phyloP scores from a whole-genome alignment of 2,888 invertebrate species.

The Lasioglossum leucozonium region DNA sequence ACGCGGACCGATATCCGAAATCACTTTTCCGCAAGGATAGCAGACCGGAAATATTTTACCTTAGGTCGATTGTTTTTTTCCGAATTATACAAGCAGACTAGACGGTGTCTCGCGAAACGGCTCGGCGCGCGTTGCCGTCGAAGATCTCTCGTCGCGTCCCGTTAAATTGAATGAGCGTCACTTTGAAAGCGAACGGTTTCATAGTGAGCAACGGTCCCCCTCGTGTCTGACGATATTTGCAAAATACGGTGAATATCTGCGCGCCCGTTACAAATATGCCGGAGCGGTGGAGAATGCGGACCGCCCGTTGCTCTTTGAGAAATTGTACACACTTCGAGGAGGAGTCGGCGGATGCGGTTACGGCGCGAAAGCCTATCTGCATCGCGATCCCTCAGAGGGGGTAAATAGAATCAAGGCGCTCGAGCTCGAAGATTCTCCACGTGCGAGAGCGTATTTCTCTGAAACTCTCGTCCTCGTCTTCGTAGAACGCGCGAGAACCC shows the following conservation, averaged over 20 bases:
- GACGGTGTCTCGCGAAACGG: not conserved
- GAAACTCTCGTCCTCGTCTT: slow-evolving; percentile 39
- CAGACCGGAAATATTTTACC: not conserved
- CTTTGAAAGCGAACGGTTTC: slow-evolving; percentile 5
- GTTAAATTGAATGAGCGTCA: slow-evolving; percentile 13
- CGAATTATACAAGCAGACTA: not conserved
- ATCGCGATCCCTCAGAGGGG: slow-evolving; percentile 59
- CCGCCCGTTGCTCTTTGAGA: slow-evolving; percentile 62
- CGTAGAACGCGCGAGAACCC: not conserved
- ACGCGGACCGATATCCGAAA: not conserved
- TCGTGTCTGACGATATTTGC: slow-evolving; percentile 6
- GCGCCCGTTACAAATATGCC: slow-evolving; percentile 26
- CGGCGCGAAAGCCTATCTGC: slow-evolving; percentile 64
- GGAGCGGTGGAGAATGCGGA: slow-evolving; percentile 16
- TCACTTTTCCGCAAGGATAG: not conserved
- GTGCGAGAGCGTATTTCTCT: slow-evolving; percentile 37
- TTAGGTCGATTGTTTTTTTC: not conserved
- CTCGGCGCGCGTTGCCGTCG: not conserved
- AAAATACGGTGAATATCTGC: slow-evolving; percentile 25
- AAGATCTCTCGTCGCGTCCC: not conserved
- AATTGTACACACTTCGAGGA: slow-evolving; percentile 48
- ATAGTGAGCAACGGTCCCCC: not conserved
- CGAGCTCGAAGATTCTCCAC: slow-evolving; percentile 60
- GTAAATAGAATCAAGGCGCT: slow-evolving; percentile 66
- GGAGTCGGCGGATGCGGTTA: slow-evolving; percentile 59